Conservation (phyloP, 2,888 invertebrate genomes). For the Muscina levida region DNA sequence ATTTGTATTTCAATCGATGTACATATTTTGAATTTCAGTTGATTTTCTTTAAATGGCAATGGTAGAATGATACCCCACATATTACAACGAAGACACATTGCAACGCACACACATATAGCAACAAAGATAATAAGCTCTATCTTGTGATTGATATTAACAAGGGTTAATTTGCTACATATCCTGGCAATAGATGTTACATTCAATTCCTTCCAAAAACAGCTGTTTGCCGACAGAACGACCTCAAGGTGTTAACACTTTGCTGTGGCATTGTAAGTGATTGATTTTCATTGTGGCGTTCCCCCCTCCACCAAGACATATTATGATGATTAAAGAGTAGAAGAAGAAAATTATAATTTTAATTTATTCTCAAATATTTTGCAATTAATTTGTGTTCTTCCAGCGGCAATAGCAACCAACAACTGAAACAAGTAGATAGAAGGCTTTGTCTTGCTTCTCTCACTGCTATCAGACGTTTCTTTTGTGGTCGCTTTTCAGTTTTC, state of each 20-base stretch:
- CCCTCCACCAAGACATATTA: no score
- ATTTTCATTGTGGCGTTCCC: not conserved
- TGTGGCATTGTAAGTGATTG: not conserved
- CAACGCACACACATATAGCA: no score
- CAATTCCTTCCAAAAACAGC: conserved; percentile 11
- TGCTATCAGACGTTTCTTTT: not conserved
- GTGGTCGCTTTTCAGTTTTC: conserved; percentile 24
- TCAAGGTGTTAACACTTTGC: conserved; percentile 15
- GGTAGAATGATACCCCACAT: no score
- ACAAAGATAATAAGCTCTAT: no score
- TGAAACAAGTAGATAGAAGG: not conserved
- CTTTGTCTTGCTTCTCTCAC: conserved; percentile 17
- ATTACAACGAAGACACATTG: no score
- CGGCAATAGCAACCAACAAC: not conserved
- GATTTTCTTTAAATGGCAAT: no score
- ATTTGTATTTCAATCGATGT: no score
- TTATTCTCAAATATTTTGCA: not conserved
- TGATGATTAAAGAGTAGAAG: no score
- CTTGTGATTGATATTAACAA: no score
- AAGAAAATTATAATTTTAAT: not conserved
- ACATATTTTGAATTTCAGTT: no score
- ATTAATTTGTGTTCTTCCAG: conserved; percentile 6
- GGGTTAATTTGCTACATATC: conserved; percentile 8
- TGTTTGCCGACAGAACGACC: not conserved
- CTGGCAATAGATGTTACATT: no score